Conservation (phyloP, 2,797 vertebrate species). For the Cryptoprocta ferox region DNA sequence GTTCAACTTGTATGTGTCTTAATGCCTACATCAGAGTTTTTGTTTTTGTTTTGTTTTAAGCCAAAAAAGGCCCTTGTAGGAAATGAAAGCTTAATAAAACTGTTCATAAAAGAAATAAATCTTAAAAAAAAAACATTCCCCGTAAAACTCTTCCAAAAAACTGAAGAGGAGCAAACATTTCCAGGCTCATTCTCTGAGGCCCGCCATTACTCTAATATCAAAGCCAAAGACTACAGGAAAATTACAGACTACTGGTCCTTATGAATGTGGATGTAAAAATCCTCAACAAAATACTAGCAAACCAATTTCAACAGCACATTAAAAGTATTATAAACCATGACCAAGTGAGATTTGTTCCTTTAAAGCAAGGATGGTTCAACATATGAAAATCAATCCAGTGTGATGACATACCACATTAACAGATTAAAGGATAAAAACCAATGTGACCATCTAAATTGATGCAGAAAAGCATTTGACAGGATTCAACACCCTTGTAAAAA, state of each 20-base stretch:
- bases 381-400: background rate
- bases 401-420: background rate
- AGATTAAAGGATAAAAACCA: background rate
- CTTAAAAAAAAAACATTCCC: too few relatives aligned
- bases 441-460: background rate
- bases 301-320: background rate
- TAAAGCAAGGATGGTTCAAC: too few relatives aligned
- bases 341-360: too few relatives aligned
- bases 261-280: background rate
- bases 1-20: background rate
- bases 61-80: background rate
- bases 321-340: too few relatives aligned
- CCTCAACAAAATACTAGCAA: background rate
- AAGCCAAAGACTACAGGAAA: background rate
- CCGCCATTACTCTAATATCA: background rate
- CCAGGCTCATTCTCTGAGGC: background rate
- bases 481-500: background rate
- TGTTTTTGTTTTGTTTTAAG: constrained; percentile 29
- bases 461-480: background rate
- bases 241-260: background rate
- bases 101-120: constrained; percentile 25
- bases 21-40: background rate
- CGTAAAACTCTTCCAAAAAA: background rate
- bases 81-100: constrained; percentile 51
- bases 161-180: background rate